phyloP scores from a whole-genome alignment of 2,797 vertebrate genomes.

The Cynopterus sphinx region DNA sequence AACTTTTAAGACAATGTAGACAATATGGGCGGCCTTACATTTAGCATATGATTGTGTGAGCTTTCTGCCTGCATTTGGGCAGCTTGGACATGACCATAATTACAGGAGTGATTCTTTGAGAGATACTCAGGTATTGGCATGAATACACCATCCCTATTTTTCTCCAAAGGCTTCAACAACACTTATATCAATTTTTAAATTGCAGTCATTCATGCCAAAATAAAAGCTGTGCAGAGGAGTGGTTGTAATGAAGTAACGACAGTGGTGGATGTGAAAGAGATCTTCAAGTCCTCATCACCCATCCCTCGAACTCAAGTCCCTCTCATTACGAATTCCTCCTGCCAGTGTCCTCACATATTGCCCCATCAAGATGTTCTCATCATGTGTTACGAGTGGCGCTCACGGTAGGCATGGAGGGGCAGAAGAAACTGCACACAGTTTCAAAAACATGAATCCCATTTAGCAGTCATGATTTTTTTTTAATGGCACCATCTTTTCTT shows the following conservation, averaged over 20 bases:
- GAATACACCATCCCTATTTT: neutral
- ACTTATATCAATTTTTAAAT: constrained; percentile 33
- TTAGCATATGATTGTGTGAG: constrained; percentile 26
- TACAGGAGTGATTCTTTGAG: constrained; percentile 57
- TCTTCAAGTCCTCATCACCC: constrained; percentile 85
- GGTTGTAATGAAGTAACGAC: constrained; percentile 88
- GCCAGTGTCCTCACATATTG: constrained; percentile 88
- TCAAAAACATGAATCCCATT: neutral
- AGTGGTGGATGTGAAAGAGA: constrained; percentile 88
- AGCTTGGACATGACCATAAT: constrained; percentile 61
- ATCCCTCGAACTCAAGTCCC: constrained; percentile 87
- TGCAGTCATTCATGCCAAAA: constrained; percentile 89
- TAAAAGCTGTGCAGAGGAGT: constrained; percentile 87
- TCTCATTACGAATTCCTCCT: constrained; percentile 89
- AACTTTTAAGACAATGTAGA: neutral
- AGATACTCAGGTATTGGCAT: neutral
- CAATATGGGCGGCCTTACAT: neutral
- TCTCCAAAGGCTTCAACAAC: neutral
- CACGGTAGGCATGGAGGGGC: constrained; percentile 80
- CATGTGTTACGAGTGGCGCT: constrained; percentile 90
- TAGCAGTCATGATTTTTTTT: neutral
- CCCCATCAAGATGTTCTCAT: constrained; percentile 89
- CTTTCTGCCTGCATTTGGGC: constrained; percentile 13
- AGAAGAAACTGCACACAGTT: neutral
- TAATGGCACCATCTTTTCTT: neutral